phyloP scores from a whole-genome alignment of 2,888 invertebrate species.

The Leuctra nigra region DNA sequence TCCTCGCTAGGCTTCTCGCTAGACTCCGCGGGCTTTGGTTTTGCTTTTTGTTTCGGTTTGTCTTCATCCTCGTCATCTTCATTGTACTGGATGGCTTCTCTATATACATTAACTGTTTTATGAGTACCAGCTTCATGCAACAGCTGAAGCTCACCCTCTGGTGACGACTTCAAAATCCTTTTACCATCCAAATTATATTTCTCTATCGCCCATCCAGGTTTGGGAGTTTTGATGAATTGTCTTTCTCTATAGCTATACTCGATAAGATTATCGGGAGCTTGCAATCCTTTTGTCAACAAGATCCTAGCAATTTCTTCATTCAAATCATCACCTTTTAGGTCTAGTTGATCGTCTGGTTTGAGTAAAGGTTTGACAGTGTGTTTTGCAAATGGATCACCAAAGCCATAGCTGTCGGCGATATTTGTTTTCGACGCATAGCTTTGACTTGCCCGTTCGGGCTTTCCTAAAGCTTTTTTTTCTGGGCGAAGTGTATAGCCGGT shows the following conservation, averaged over 20 bases:
- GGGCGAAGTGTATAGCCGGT: too few relatives aligned
- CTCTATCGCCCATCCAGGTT: constrained; percentile 37
- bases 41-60: neutral
- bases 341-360: constrained; percentile 72
- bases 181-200: constrained; percentile 54
- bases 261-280: constrained; percentile 68
- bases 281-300: constrained; percentile 67
- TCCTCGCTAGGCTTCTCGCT: neutral
- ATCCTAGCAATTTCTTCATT: constrained; percentile 74
- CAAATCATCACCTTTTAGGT: constrained; percentile 70
- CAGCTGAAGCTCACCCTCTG: neutral
- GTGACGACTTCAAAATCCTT: neutral
- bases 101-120: neutral
- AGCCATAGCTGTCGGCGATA: too few relatives aligned
- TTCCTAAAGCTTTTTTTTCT: too few relatives aligned
- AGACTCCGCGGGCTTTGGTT: neutral
- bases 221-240: constrained; percentile 51
- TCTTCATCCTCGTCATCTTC: neutral
- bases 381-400: too few relatives aligned
- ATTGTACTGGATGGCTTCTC: neutral
- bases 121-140: neutral
- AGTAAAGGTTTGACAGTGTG: constrained; percentile 38
- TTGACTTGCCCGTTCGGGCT: too few relatives aligned
- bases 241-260: constrained; percentile 72
- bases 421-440: too few relatives aligned